phyloP scores from a whole-genome alignment of 2,888 invertebrate species.

The Pharmacophagus antenor region DNA sequence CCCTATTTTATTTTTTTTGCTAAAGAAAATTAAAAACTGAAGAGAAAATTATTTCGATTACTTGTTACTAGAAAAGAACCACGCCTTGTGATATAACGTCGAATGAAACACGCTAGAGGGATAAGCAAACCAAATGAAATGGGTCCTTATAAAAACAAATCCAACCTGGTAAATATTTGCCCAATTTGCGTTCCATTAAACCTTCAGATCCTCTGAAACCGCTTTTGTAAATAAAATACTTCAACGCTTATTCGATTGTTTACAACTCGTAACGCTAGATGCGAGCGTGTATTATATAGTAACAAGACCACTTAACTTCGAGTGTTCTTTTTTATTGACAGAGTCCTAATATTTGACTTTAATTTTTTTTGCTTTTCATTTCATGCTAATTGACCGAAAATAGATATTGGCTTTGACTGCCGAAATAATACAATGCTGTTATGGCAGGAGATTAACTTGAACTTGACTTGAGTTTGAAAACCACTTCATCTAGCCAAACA shows the following conservation, averaged over 20 bases:
- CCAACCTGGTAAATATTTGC: slow-evolving; percentile 7
- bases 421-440: no score
- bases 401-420: no score
- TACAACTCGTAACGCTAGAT: slow-evolving; percentile 1
- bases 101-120: not conserved
- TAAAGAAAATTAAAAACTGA: not conserved
- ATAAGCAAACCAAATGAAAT: not conserved
- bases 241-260: not conserved
- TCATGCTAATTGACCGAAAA: no score
- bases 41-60: not conserved
- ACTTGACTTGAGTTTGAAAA: no score
- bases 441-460: no score
- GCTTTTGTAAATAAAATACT: slow-evolving; percentile 1
- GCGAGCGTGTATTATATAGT: not conserved
- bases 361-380: no score
- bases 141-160: slow-evolving; percentile 3
- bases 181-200: slow-evolving; percentile 10
- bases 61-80: not conserved
- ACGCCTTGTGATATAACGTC: not conserved
- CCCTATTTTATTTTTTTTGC: no score
- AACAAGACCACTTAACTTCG: not conserved
- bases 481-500: no score
- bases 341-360: no score
- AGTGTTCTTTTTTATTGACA: no score
- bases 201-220: not conserved